Evolutionary conservation across 1,140 invertebrate species (phyloP), one percentile per base, ranked within the genome.

Genomic region (Leptopilina boulardi): DNA sequence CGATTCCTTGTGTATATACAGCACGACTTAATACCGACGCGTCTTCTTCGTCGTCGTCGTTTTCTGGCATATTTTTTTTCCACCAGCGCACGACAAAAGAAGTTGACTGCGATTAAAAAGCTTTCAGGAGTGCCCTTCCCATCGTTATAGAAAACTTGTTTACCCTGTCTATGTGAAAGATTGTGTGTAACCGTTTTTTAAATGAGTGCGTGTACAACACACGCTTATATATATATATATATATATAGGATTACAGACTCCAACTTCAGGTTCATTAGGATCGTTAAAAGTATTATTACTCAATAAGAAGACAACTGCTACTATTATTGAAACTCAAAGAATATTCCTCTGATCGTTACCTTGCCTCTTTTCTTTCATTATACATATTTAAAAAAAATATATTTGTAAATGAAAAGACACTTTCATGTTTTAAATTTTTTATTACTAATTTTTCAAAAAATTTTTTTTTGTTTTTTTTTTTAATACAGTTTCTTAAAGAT

Each of bases 1-100:
- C 78, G 74, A 81, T 34, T 41, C 72, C 26, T 30, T 66, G 59
- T 66, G 26, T 66, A 38, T 38, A 38, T 9, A 66, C 21, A n/a
- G n/a, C n/a, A 66, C 59, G 54, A 59, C 54, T 59, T 23, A 59
- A 59, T 59, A 21, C 26, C 15, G 26, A 54, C 21, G 21, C 34
- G 34, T 38, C 34, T 38, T 38, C 34, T 4, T 38, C 30, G 15
- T 30, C 34, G 34, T 38, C 34, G 5, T 38, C 34, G 34, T 38
- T 66, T 30, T 30, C 23, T 34, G 59, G 30, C 59, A n/a, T n/a
- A n/a, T n/a, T 66, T 66, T 38, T 38, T 38, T 38, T 34, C 6
- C 30, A 38, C 34, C 26, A n/a, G 26, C 15, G 23, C 59, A n/a
- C 26, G 11, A 66, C 56, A 66, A 66, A 66, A 66, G 56, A 66